Conservation (phyloP, 2,888 invertebrate species). For the Amphipyra berbera region DNA sequence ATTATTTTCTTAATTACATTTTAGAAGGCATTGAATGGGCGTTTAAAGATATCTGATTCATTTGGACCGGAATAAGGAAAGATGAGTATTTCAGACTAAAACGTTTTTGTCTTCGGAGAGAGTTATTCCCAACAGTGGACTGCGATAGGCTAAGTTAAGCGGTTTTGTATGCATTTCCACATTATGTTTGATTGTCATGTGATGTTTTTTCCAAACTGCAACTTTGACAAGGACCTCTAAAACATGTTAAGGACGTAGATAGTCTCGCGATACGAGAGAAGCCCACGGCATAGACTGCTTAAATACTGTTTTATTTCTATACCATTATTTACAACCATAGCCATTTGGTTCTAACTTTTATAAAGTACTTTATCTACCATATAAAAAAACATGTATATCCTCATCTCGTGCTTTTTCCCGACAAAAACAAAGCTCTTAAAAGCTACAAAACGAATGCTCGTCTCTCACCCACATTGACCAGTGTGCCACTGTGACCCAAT, state of each 20-base stretch:
- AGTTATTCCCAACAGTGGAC: too few species aligned
- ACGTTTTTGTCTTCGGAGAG: background rate
- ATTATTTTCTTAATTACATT: conserved; percentile 58
- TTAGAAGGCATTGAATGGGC: conserved; percentile 39
- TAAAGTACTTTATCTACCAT: background rate
- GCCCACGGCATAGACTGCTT: too few species aligned
- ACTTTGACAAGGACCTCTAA: too few species aligned
- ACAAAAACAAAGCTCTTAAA: conserved; percentile 50
- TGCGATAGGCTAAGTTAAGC: too few species aligned
- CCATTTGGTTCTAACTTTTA: background rate
- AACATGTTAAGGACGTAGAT: too few species aligned
- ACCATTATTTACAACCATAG: background rate
- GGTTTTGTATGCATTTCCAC: too few species aligned
- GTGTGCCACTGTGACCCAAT: conserved; percentile 50
- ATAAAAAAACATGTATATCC: conserved; percentile 11
- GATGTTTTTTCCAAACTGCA: too few species aligned
- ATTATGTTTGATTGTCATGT: too few species aligned
- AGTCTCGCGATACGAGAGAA: too few species aligned
- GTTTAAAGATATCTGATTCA: conserved; percentile 34
- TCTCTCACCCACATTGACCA: conserved; percentile 49
- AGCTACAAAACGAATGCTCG: conserved; percentile 45
- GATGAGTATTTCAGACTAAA: conserved; percentile 1
- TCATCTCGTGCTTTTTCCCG: conserved; percentile 22
- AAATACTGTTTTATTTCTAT: too few species aligned
- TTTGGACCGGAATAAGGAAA: conserved; percentile 18